Base-by-base conservation (phyloP, 2,888 invertebrate genomes). In the Epistrophella euchroma region DNA sequence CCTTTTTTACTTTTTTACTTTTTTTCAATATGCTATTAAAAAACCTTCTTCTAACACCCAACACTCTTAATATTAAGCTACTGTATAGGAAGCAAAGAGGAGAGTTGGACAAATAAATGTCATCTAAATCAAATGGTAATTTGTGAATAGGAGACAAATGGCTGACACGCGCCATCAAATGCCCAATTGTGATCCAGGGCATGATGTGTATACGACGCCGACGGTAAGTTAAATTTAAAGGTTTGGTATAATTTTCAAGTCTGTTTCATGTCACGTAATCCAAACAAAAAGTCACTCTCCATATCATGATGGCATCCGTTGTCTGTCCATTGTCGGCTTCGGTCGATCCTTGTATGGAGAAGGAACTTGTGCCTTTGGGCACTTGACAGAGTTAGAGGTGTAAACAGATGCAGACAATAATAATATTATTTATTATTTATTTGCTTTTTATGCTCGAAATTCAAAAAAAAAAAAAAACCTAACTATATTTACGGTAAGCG, bases 51-150 rank as follows among this genome's bases (percentile, higher is more conserved):
- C 22, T 43, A 60, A 11, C 43, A 58, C 62, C 25, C 70, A 55
- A 47, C 37, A 19, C 47, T 32, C 5, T 4, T 28, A 6, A 28
- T 2, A 4, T 2, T 0, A 2, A 28, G 28, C 5, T 28, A 28
- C n/a, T 28, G 4, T 25, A 4, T 25, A 32, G 45, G 13, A 32
- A 19, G 25, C 43, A 9, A 43, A 58, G 40, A 66, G 35, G 35
- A 58, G 70, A 47, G 60, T 68, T 62, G 85, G 72, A 73, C 80
- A 85, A 80, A 85, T 85, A 85, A 85, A 85, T 85, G 85, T 80
- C 80, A 80, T 85, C 85, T 85, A 85, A 85, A 85, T 85, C 85
- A 85, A 85, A 85, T 85, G 76, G 75, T 85, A 85, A 85, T 85
- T 85, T 85, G 85, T 85, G 85, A 85, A 85, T 85, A 76, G 72